Evolutionary conservation across 2,797 vertebrate species (phyloP).

Genomic region (Liparis tanakae): DNA sequence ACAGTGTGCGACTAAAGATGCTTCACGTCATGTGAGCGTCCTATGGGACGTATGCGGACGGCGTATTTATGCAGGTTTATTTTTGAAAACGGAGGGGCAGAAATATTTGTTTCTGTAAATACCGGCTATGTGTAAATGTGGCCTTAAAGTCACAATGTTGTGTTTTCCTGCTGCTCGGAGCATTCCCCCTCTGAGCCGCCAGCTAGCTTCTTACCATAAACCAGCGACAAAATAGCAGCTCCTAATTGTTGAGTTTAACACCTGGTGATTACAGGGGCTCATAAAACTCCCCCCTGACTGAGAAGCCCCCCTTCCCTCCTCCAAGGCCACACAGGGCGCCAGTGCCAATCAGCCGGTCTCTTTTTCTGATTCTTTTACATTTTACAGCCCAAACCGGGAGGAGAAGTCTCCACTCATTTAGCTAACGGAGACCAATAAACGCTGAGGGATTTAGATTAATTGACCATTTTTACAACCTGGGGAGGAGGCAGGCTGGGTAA

Average conservation of each 20-base stretch:
- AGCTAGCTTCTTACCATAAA: conserved; percentile 70
- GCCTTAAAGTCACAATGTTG: background rate
- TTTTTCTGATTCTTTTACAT: conserved; percentile 61
- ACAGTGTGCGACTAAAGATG: too few species aligned
- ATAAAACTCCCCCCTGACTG: conserved; percentile 75
- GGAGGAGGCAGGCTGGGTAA: conserved; percentile 58
- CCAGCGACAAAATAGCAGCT: conserved; percentile 76
- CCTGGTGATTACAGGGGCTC: conserved; percentile 81
- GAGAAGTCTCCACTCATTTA: conserved; percentile 74
- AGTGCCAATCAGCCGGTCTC: conserved; percentile 74
- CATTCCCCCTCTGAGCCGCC: conserved; percentile 29
- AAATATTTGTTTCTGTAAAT: too few species aligned
- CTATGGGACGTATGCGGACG: too few species aligned
- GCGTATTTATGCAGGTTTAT: too few species aligned
- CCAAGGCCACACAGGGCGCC: conserved; percentile 80
- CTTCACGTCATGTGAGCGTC: too few species aligned
- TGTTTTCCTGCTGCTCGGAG: conserved; percentile 15
- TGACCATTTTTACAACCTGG: conserved; percentile 71
- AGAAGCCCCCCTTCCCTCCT: conserved; percentile 36
- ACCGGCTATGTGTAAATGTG: too few species aligned
- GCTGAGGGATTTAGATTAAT: conserved; percentile 75
- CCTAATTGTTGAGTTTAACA: conserved; percentile 87
- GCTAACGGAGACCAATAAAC: conserved; percentile 80
- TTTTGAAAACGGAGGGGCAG: too few species aligned
- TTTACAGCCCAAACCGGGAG: conserved; percentile 71